A percentile compares a stretch with the other conserved stretches of the same genome.
Conservation (phyloP, 2,797 vertebrate species). For the Dryobates pubescens region DNA sequence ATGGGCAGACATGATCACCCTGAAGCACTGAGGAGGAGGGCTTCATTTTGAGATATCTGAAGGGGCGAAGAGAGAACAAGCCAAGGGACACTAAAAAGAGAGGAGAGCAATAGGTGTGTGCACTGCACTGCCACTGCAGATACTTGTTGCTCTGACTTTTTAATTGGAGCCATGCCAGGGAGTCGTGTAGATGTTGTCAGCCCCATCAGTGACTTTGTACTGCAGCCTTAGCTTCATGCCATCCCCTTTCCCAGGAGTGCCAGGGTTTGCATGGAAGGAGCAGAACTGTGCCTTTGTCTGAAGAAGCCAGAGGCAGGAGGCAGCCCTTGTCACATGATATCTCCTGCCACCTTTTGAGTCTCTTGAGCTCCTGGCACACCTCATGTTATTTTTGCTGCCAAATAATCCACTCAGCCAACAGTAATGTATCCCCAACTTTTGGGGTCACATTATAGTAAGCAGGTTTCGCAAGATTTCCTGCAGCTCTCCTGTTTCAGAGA, state of each 20-base stretch:
- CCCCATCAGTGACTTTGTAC: not conserved
- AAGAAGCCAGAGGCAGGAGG: not conserved
- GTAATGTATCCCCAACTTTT: not conserved
- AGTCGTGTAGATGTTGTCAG: not conserved
- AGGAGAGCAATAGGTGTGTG: not conserved
- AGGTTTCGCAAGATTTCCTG: not conserved
- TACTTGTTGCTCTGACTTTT: not conserved
- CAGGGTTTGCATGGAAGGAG: not conserved
- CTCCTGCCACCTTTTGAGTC: not conserved
- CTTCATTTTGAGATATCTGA: not conserved
- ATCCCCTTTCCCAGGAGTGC: not conserved
- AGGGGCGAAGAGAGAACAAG: not conserved
- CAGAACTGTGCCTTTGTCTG: not conserved
- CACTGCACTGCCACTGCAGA: not conserved
- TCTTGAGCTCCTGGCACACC: not conserved
- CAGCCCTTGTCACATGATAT: not conserved
- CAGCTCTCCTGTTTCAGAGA: not conserved
- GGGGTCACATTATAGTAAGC: not conserved
- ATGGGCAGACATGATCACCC: not conserved
- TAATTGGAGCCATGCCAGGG: not conserved
- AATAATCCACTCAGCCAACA: not conserved
- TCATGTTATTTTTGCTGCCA: not conserved
- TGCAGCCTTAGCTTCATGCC: not conserved
- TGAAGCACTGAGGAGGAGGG: not conserved
- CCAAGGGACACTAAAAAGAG: not conserved